Conservation (phyloP, 2,888 invertebrate genomes). For the Tipula vernalis region DNA sequence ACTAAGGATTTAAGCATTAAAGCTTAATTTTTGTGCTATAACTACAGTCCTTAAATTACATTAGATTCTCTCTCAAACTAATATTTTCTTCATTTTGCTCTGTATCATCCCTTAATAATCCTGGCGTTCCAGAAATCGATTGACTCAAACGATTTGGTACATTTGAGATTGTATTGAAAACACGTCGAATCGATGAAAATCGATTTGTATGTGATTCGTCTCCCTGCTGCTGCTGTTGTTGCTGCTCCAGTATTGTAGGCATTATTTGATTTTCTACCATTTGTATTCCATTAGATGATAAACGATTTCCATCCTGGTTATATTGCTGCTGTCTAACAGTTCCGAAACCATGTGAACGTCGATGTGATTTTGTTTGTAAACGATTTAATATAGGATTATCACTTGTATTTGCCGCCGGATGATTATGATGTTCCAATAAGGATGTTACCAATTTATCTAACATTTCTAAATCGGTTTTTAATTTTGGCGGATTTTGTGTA, state of each 20-base stretch:
- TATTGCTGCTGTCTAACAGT: neutral
- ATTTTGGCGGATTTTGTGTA: constrained; percentile 26
- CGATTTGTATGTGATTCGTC: constrained; percentile 16
- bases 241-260: neutral
- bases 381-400: neutral
- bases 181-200: constrained; percentile 25
- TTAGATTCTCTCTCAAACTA: constrained; percentile 23
- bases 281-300: neutral
- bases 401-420: constrained; percentile 15
- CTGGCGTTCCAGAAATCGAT: constrained; percentile 13
- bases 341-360: neutral
- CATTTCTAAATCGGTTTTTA: constrained; percentile 45
- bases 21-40: neutral
- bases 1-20: neutral
- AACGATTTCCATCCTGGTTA: neutral
- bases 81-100: constrained; percentile 26
- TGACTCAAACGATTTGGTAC: constrained; percentile 24
- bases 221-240: constrained; percentile 30
- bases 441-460: constrained; percentile 50
- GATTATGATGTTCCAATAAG: constrained; percentile 39
- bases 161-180: constrained; percentile 27
- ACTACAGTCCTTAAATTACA: constrained; percentile 20
- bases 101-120: neutral
- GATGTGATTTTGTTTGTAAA: neutral
- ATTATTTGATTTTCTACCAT: neutral